Evolutionary conservation across 2,888 invertebrate genomes (phyloP), one percentile per base, ranked within the genome.

Genomic region (Pollenia labialis): DNA sequence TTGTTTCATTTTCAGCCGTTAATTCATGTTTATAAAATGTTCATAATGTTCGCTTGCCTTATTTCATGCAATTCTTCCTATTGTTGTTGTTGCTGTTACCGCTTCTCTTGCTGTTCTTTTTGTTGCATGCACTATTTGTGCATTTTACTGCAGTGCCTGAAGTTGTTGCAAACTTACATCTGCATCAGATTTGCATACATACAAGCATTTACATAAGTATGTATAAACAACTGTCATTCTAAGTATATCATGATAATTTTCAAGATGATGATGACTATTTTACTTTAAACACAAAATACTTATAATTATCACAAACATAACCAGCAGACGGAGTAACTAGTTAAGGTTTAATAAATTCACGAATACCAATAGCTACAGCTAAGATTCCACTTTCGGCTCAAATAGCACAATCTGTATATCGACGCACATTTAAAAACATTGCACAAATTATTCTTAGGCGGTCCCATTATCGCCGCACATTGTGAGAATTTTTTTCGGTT

Each of bases 61-160:
- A 40, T 18, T 32, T 8, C 1, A 16, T 76, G 48, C 40, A 9
- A 11, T 23, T 46, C 18, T 16, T 32, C 52, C n/a, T 12, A 23
- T 10, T 50, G 32, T 11, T 50, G 23, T 10, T 52, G 42, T 8
- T 69, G 40, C 50, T 56, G 54, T 18, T 76, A 48, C n/a, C 9
- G 75, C 44, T 76, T 44, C 16, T 50, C 62, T n/a, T 54, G 52
- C 46, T 77, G 71, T 71, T 71, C 71, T 71, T 74, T 66, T 76
- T 81, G 72, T 81, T 76, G 71, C 75, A 80, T 56, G 62, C n/a
- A n/a, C n/a, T 62, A 69, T 82, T 71, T 71, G 66, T 81, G 83
- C 80, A 83, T 83, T 86, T 85, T 83, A 72, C 86, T 83, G 86
- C 86, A 83, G 71, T 76, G 80, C 86, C 83, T 83, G 80, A 48